Evolutionary conservation across 2,797 vertebrate species (phyloP), one percentile per base, ranked within the genome.

Genomic region (Setipinna tenuifilis): DNA sequence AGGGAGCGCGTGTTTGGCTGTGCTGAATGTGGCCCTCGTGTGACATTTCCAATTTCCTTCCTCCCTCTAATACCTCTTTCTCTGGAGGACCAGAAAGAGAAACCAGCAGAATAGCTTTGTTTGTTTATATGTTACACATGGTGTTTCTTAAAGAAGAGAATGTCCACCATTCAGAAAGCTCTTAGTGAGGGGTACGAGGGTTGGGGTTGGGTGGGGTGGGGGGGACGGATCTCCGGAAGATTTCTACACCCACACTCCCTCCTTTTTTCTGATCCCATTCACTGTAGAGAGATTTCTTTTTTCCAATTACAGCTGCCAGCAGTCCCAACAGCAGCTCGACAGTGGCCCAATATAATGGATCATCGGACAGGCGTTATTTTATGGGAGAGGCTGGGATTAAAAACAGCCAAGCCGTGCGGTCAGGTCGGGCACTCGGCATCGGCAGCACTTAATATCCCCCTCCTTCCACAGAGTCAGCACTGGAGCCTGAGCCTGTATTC

Each of bases 361-460:
- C 71, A 44, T 78, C 35, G 35, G 71, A 78, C 71, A 44, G 71
- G 71, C 71, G 6, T 78, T 21, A 78, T 78, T 75, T 78, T 78
- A 78, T 78, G 17, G 71, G 35, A 78, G 35, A 31, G 19, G 9
- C 14, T 19, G 31, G 71, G 71, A 78, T 78, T 78, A 75, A 28
- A 75, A 35, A 75, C 28, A 35, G 28, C 68, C 68, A 75, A 75
- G 68, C 68, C 68, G 12, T 31, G 28, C 68, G 6, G 28, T 19
- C 68, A 14, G 50, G 50, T 54, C 9, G 3, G 68, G 68, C 68
- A 35, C 16, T 75, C 68, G 17, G 68, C 68, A 75, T 17, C 28
- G 68, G 10, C 28, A 17, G 25, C 0, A 3, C 68, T 75, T 75
- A 75, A 75, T 75, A 75, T 7, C 28, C 68, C 50, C 3, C 50